phyloP scores from a whole-genome alignment of 2,113 vertebrate genomes.

The Alexandromys fortis region DNA sequence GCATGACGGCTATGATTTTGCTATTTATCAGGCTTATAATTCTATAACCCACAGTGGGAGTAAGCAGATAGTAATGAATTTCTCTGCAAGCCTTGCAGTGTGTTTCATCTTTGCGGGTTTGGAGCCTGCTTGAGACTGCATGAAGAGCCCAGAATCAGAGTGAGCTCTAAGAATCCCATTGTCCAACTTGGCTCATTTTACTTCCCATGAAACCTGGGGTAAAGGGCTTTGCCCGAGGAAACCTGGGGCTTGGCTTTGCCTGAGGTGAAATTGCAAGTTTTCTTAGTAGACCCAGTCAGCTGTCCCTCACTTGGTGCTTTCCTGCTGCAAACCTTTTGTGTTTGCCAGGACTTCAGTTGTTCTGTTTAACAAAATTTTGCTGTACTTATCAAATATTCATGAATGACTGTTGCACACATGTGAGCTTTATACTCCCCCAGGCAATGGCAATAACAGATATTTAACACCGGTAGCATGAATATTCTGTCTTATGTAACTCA shows the following conservation, averaged over 20 bases:
- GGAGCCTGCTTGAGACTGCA: background rate
- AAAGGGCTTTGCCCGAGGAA: background rate
- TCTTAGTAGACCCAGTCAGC: background rate
- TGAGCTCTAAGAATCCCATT: background rate
- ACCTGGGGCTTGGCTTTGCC: background rate
- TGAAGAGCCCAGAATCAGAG: background rate
- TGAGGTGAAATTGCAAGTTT: background rate
- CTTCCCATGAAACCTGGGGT: background rate
- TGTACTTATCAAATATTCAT: background rate
- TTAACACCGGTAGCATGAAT: background rate
- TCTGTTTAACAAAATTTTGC: conserved; percentile 36
- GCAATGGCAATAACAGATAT: conserved; percentile 23
- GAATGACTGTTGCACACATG: conserved; percentile 28
- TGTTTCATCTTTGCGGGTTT: conserved; percentile 24
- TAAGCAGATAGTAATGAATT: conserved; percentile 51
- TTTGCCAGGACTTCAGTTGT: conserved; percentile 54
- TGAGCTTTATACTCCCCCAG: conserved; percentile 11
- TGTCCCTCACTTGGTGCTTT: background rate
- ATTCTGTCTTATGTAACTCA: background rate
- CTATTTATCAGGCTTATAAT: conserved; percentile 50
- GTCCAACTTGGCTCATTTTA: background rate
- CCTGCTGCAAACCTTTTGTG: background rate
- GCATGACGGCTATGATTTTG: conserved; percentile 56
- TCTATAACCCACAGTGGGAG: conserved; percentile 41
- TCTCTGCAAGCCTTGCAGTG: background rate